Percentiles rank a stretch among this genome's conserved stretches.
These are phyloP conservation scores for Pantelozetes paolii DNA, from an alignment of 2,888 invertebrate species.

Conservation along the genomic window DNA sequence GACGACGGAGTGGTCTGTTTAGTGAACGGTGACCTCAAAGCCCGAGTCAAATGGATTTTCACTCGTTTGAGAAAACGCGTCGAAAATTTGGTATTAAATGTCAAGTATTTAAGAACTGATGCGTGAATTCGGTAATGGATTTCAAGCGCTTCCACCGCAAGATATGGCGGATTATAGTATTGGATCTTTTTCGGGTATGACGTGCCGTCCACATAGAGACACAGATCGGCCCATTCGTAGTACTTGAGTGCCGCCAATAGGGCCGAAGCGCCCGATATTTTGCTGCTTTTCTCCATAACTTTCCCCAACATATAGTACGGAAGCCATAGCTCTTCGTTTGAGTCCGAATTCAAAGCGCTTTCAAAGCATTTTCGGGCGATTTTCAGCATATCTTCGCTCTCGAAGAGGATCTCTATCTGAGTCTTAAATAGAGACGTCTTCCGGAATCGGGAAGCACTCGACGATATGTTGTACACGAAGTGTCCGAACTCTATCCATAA, in stretches of 20 bases:
- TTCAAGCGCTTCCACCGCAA: constrained; percentile 84
- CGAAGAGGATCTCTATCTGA: neutral
- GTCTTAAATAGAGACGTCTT: constrained; percentile 22
- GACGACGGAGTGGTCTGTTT: constrained; percentile 20
- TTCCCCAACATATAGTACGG: constrained; percentile 94
- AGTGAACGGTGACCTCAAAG: constrained; percentile 38
- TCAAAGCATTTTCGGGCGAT: constrained; percentile 73
- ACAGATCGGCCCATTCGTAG: constrained; percentile 71
- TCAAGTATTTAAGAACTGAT: constrained; percentile 76
- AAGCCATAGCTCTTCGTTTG: constrained; percentile 80
- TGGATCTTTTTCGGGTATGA: constrained; percentile 79
- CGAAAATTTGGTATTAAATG: constrained; percentile 40
- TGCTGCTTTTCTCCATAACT: constrained; percentile 70
- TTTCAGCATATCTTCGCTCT: constrained; percentile 72
- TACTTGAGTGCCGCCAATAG: constrained; percentile 61
- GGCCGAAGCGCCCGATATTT: neutral
- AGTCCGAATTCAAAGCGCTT: constrained; percentile 52
- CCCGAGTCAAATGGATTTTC: constrained; percentile 36
- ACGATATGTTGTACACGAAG: constrained; percentile 82
- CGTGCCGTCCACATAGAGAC: constrained; percentile 72
- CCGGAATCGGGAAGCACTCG: constrained; percentile 66
- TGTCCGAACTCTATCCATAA: constrained; percentile 88
- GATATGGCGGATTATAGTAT: constrained; percentile 73
- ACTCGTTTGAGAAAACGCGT: constrained; percentile 26
- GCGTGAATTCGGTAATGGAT: constrained; percentile 70